Percentiles rank a stretch among this genome's conserved stretches.
Conservation (phyloP, 1,140 invertebrate genomes). For the Conus ventricosus region DNA sequence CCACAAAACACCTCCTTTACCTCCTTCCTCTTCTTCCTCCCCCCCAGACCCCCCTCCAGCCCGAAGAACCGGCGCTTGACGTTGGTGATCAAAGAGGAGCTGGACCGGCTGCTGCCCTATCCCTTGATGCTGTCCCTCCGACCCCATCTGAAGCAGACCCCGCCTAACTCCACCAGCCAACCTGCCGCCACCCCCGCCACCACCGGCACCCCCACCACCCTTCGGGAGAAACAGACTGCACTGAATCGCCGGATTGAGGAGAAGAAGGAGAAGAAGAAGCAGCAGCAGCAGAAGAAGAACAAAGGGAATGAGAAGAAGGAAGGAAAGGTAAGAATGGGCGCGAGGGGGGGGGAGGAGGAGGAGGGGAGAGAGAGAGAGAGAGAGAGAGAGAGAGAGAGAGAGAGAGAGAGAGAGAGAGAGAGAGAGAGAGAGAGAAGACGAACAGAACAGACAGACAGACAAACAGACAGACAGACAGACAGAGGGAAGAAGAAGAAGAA, state of each 20-base stretch:
- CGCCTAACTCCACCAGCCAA: background rate
- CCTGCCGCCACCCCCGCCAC: background rate
- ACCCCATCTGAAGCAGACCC: background rate
- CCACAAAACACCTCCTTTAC: too few relatives aligned
- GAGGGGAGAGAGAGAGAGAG: background rate
- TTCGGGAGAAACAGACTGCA: background rate
- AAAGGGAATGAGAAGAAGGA: background rate
- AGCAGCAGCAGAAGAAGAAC: background rate
- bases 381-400: background rate
- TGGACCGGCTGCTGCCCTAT: background rate
- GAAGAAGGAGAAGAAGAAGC: background rate
- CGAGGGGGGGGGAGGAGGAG: background rate
- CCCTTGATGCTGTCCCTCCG: background rate
- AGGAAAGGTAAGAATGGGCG: background rate
- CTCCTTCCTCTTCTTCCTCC: too few relatives aligned
- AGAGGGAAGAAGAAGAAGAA: background rate
- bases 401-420: background rate
- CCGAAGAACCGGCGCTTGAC: background rate
- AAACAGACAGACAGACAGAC: too few relatives aligned
- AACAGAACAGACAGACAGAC: background rate
- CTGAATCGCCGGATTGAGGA: background rate
- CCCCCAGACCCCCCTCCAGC: too few relatives aligned
- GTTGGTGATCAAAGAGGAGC: background rate
- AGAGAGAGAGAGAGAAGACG: background rate
- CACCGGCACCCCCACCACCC: background rate